Percentiles rank a stretch among this genome's conserved stretches.
These are phyloP conservation scores for Mythimna vitellina DNA, from an alignment of 2,888 invertebrate genomes.

Conservation along the genomic window DNA sequence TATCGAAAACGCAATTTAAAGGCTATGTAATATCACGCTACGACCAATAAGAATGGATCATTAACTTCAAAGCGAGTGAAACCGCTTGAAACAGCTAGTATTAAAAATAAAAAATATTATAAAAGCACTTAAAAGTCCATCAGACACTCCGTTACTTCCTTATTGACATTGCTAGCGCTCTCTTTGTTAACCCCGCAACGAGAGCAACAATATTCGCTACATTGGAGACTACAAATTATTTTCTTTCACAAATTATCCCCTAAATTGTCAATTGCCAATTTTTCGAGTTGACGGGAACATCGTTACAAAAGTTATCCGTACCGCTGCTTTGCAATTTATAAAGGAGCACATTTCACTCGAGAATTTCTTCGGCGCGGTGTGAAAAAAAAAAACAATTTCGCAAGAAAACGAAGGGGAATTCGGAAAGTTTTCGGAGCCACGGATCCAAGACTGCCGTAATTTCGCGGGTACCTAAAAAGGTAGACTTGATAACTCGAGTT, in stretches of 20 bases:
- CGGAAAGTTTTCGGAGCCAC: slow-evolving; percentile 65
- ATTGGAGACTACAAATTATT: slow-evolving; percentile 52
- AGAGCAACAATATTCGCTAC: slow-evolving; percentile 26
- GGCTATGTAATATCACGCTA: too few relatives aligned
- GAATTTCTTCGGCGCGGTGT: slow-evolving; percentile 46
- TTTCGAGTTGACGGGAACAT: slow-evolving; percentile 67
- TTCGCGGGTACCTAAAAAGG: slow-evolving; percentile 50
- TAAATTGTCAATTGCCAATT: slow-evolving; percentile 76
- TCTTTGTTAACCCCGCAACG: slow-evolving; percentile 8
- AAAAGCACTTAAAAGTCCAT: slow-evolving; percentile 4
- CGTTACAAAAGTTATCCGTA: slow-evolving; percentile 73
- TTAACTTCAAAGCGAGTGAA: too few relatives aligned
- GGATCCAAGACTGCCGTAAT: slow-evolving; percentile 63
- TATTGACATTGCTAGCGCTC: neutral
- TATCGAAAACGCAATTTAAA: too few relatives aligned
- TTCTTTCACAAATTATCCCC: slow-evolving; percentile 59
- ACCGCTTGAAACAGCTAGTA: neutral
- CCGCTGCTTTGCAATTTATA: slow-evolving; percentile 72
- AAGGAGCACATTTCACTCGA: slow-evolving; percentile 68
- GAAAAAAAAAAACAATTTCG: slow-evolving; percentile 72
- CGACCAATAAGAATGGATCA: too few relatives aligned
- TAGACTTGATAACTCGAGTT: slow-evolving; percentile 67
- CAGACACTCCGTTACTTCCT: neutral
- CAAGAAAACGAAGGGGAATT: slow-evolving; percentile 66
- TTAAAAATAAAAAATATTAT: neutral